phyloP scores from a whole-genome alignment of 2,888 invertebrate species.

The Plebejus argus region DNA sequence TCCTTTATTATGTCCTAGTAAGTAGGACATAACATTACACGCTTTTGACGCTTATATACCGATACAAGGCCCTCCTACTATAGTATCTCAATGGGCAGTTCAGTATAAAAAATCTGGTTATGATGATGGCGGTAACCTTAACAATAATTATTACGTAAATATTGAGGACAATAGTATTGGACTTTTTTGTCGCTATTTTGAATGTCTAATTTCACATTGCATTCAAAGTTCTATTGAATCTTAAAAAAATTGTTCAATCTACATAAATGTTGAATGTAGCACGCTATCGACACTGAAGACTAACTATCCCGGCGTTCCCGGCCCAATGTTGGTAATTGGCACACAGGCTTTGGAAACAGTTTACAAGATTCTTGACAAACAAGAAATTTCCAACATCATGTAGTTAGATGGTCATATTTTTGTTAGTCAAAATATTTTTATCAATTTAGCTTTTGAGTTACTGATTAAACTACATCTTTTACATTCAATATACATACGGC shows the following conservation, averaged over 20 bases:
- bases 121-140: background rate
- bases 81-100: no score
- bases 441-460: background rate
- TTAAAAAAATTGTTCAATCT: no score
- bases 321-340: background rate
- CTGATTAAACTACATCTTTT: background rate
- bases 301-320: background rate
- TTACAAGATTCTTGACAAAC: background rate
- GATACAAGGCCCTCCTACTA: no score
- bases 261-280: background rate
- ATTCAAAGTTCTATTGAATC: background rate
- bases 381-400: background rate
- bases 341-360: background rate
- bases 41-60: no score
- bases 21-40: no score
- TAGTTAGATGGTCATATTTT: background rate
- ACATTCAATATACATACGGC: background rate
- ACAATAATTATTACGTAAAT: background rate
- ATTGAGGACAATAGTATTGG: background rate
- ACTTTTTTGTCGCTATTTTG: no score
- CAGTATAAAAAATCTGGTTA: no score
- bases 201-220: background rate
- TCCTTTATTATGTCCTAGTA: no score
- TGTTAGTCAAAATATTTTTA: background rate
- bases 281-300: background rate